phyloP scores from a whole-genome alignment of 2,888 invertebrate genomes.

The Cataglyphis rosenhaueri region DNA sequence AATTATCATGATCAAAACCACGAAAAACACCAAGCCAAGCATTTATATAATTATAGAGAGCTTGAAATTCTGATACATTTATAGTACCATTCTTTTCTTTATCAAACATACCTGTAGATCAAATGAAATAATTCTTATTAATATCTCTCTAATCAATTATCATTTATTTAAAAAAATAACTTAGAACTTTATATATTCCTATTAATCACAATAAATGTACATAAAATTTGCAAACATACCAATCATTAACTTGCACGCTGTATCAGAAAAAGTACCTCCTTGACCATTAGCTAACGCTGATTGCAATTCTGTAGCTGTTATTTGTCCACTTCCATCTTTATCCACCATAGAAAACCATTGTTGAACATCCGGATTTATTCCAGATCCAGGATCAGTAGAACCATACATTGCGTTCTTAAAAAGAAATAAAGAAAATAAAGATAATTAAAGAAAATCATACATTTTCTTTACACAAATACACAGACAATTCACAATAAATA shows the following conservation, averaged over 20 bases:
- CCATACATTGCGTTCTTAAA: conserved; percentile 72
- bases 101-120: conserved; percentile 93
- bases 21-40: conserved; percentile 95
- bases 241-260: conserved; percentile 95
- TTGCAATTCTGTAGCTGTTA: conserved; percentile 91
- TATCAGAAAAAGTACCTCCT: conserved; percentile 93
- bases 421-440: conserved; percentile 18
- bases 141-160: neutral
- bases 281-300: conserved; percentile 94
- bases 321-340: conserved; percentile 93
- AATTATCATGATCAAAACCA: conserved; percentile 94
- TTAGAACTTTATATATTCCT: neutral
- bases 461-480: neutral
- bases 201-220: neutral
- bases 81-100: conserved; percentile 94
- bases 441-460: neutral
- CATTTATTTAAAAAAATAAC: neutral
- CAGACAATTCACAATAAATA: neutral
- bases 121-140: neutral
- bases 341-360: conserved; percentile 95
- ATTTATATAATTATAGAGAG: conserved; percentile 94
- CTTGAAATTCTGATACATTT: conserved; percentile 93
- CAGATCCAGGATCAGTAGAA: conserved; percentile 60
- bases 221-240: conserved; percentile 85
- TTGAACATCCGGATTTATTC: conserved; percentile 90